Evolutionary conservation across 2,888 invertebrate genomes (phyloP).

Genomic region (Micropterix aruncella): DNA sequence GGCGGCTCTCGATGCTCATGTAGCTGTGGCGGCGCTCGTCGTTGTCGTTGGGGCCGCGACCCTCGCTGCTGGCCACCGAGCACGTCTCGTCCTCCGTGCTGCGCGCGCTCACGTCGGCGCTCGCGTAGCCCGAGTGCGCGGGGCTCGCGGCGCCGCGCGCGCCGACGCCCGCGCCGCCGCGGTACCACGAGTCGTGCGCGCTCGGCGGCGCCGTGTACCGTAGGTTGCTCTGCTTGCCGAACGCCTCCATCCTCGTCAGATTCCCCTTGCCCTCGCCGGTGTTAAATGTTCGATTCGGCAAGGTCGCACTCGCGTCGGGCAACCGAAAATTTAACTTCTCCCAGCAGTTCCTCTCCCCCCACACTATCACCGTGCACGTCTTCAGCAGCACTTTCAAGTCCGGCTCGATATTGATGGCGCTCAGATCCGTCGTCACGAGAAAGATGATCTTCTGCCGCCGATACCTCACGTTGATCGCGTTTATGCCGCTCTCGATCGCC

Average conservation of each 20-base stretch:
- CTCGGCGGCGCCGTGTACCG: constrained; percentile 37
- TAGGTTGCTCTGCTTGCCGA: constrained; percentile 34
- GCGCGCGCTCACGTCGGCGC: constrained; percentile 45
- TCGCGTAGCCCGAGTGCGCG: constrained; percentile 39
- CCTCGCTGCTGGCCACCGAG: constrained; percentile 40
- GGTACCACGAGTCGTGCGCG: constrained; percentile 35
- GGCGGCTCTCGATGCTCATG: constrained; percentile 36
- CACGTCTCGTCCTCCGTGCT: constrained; percentile 50
- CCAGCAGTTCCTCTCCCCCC: constrained; percentile 80
- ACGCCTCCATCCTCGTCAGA: constrained; percentile 32
- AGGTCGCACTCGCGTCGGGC: constrained; percentile 56
- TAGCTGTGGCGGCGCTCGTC: constrained; percentile 42
- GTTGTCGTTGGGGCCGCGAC: constrained; percentile 34
- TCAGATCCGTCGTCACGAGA: constrained; percentile 37
- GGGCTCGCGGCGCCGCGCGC: constrained; percentile 43
- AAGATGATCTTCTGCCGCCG: constrained; percentile 44
- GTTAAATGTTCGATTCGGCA: constrained; percentile 42
- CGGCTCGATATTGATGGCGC: constrained; percentile 54
- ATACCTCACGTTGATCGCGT: constrained; percentile 49
- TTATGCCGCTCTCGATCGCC: constrained; percentile 59
- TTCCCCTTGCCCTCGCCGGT: constrained; percentile 24
- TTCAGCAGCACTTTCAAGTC: constrained; percentile 60
- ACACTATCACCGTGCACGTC: constrained; percentile 60
- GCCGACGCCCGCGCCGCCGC: constrained; percentile 32
- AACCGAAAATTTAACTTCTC: constrained; percentile 73